Percentiles rank a stretch among this genome's conserved stretches.
phyloP scores from a whole-genome alignment of 2,113 vertebrate species.

The Lasiurus cinereus region DNA sequence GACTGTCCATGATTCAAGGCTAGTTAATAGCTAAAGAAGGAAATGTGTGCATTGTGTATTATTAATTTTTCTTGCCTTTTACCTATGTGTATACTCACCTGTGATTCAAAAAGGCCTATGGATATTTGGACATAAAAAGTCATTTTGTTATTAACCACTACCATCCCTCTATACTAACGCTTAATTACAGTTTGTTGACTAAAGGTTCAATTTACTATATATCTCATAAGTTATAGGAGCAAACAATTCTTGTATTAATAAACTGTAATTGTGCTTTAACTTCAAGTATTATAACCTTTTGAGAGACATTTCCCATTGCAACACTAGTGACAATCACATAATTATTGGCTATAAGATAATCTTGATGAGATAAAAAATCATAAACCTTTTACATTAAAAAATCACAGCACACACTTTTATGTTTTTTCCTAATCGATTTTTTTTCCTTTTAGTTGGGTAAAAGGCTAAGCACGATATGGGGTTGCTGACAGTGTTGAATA shows the following conservation, averaged over 20 bases:
- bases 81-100: not conserved
- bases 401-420: not conserved
- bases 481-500: not conserved
- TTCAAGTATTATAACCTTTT: not conserved
- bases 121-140: not conserved
- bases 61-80: conserved; percentile 26
- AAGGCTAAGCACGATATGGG: not conserved
- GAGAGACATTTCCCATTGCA: not conserved
- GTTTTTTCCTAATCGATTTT: not conserved
- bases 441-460: not conserved
- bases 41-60: not conserved
- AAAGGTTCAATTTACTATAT: not conserved
- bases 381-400: not conserved
- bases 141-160: not conserved
- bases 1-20: not conserved
- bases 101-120: not conserved
- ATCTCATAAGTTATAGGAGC: not conserved
- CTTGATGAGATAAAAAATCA: not conserved
- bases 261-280: not conserved
- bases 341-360: not conserved
- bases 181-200: not conserved
- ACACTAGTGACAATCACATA: not conserved
- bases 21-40: conserved; percentile 14
- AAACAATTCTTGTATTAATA: not conserved
- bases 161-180: not conserved